Percentiles rank a stretch among this genome's conserved stretches.
Evolutionary conservation across 2,888 invertebrate species (phyloP).

Genomic region (Sacculina carcini): DNA sequence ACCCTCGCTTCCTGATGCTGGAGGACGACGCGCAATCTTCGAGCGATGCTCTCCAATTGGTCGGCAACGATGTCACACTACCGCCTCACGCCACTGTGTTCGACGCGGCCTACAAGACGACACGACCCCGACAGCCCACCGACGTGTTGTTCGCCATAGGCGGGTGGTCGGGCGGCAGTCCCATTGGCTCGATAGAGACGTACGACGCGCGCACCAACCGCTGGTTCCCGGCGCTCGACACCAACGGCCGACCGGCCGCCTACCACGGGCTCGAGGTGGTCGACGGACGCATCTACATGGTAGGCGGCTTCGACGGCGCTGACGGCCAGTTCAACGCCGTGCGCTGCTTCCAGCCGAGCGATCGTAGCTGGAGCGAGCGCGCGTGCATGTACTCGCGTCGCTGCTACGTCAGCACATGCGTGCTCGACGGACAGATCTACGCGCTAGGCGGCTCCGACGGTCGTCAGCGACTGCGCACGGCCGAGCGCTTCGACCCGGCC

Average conservation of each 20-base stretch:
- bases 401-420: slow-evolving; percentile 41
- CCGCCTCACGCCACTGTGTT: too few species aligned
- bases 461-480: slow-evolving; percentile 18
- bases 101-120: slow-evolving; percentile 27
- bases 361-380: slow-evolving; percentile 20
- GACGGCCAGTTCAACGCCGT: slow-evolving; percentile 22
- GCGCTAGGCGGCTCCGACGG: slow-evolving; percentile 22
- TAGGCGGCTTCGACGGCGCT: slow-evolving; percentile 25
- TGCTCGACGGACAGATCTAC: slow-evolving; percentile 23
- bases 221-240: slow-evolving; percentile 43
- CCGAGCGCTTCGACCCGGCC: slow-evolving; percentile 16
- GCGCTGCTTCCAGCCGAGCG: slow-evolving; percentile 19
- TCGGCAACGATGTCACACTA: too few species aligned
- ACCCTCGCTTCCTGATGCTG: slow-evolving; percentile 28
- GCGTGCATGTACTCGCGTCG: slow-evolving; percentile 24
- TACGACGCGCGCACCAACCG: slow-evolving; percentile 30
- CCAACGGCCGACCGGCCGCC: slow-evolving; percentile 39
- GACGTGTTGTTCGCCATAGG: slow-evolving; percentile 26
- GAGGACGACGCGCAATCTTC: slow-evolving; percentile 23
- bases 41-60: too few species aligned
- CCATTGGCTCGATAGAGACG: slow-evolving; percentile 33
- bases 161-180: slow-evolving; percentile 42
- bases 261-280: slow-evolving; percentile 39
- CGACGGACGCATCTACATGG: slow-evolving; percentile 20
- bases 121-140: slow-evolving; percentile 37